These are phyloP conservation scores for Piprites chloris DNA, from an alignment of 2,113 vertebrate species.

Conservation along the genomic window DNA sequence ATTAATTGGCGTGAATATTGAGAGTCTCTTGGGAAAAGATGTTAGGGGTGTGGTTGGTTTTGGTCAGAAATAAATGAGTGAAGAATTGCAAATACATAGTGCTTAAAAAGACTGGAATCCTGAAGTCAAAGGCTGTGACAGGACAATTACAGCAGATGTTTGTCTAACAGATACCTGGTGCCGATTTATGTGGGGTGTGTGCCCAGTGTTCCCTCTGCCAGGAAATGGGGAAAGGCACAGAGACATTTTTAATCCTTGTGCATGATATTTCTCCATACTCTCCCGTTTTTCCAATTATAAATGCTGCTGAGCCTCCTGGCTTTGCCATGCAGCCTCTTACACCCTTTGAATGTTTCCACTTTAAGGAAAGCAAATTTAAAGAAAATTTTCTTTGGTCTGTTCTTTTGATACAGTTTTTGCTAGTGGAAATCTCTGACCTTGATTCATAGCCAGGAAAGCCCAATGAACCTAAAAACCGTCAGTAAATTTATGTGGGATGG, in stretches of 20 bases:
- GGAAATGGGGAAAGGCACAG: accelerated
- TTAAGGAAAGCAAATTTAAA: not conserved
- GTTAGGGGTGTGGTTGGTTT: not conserved
- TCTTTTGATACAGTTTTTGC: not conserved
- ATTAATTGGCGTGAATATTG: not conserved
- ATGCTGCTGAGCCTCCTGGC: not conserved
- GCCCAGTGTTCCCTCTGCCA: not conserved
- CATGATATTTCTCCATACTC: not conserved
- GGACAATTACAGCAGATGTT: accelerated
- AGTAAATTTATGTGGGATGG: accelerated
- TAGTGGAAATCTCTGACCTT: not conserved
- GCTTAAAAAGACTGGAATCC: not conserved
- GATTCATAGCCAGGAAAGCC: not conserved
- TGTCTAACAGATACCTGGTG: accelerated
- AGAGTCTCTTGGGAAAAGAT: not conserved
- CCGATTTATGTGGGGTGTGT: accelerated
- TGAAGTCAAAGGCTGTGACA: not conserved
- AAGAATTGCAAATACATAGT: accelerated
- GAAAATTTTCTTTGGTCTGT: not conserved
- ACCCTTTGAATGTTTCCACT: not conserved
- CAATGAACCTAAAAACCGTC: accelerated
- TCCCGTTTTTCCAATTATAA: not conserved
- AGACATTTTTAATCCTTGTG: not conserved
- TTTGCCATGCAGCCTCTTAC: accelerated
- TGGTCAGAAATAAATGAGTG: not conserved